These are phyloP conservation scores for Nematopogon swammerdamellus DNA, from an alignment of 2,888 invertebrate species.

Conservation along the genomic window DNA sequence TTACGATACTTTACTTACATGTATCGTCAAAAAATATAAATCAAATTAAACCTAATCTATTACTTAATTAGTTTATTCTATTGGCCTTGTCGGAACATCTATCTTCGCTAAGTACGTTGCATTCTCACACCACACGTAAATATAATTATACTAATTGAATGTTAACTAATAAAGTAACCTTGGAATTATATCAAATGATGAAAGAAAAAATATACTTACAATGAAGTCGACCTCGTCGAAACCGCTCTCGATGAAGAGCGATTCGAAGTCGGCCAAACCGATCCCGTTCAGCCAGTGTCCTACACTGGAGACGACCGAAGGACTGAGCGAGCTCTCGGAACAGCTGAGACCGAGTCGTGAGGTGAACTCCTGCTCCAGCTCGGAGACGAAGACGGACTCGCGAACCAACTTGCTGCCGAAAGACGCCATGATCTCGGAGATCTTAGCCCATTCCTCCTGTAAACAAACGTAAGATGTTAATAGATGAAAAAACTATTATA, in stretches of 20 bases:
- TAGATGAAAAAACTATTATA: no score
- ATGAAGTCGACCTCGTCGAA: constrained; percentile 91
- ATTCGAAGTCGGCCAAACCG: constrained; percentile 79
- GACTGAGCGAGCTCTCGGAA: constrained; percentile 56
- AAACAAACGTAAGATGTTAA: no score
- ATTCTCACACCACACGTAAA: no score
- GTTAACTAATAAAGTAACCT: no score
- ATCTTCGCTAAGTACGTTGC: no score
- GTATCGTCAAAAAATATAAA: no score
- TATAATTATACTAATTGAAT: no score
- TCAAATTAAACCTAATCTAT: no score
- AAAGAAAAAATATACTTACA: constrained; percentile 73
- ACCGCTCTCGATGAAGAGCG: constrained; percentile 80
- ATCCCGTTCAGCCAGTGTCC: constrained; percentile 78
- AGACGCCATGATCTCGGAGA: constrained; percentile 93
- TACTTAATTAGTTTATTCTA: no score
- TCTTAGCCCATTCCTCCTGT: constrained; percentile 94
- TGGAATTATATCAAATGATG: no score
- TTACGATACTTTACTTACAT: no score
- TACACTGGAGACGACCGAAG: constrained; percentile 62
- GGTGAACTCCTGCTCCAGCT: constrained; percentile 77
- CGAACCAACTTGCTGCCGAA: constrained; percentile 82
- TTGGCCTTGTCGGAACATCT: no score
- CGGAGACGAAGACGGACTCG: constrained; percentile 75
- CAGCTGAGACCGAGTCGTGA: constrained; percentile 62